Evolutionary conservation across 1,140 invertebrate genomes (phyloP).

Genomic region (Bombus sylvicola): DNA sequence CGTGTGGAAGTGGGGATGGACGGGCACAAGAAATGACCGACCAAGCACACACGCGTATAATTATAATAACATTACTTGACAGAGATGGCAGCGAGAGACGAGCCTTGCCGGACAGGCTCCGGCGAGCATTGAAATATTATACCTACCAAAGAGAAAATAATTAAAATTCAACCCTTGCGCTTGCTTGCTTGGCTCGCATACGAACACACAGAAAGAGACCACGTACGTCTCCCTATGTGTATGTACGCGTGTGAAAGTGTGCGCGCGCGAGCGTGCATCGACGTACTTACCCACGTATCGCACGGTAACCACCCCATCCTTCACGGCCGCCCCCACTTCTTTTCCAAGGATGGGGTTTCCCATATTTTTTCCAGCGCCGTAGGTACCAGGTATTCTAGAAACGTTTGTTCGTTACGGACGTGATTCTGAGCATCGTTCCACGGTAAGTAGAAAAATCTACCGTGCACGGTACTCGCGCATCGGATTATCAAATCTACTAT

Average conservation of each 20-base stretch:
- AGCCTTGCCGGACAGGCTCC: slow-evolving; percentile 73
- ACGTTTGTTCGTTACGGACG: slow-evolving; percentile 78
- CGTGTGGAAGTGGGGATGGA: slow-evolving; percentile 46
- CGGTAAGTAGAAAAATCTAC: slow-evolving; percentile 66
- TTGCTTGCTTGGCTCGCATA: slow-evolving; percentile 72
- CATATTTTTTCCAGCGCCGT: slow-evolving; percentile 80
- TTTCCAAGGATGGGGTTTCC: slow-evolving; percentile 76
- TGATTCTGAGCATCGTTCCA: slow-evolving; percentile 67
- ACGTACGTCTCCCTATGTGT: not conserved
- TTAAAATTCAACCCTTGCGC: slow-evolving; percentile 83
- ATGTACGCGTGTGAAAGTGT: not conserved
- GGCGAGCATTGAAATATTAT: slow-evolving; percentile 83
- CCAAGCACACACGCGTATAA: slow-evolving; percentile 78
- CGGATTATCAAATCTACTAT: slow-evolving; percentile 43
- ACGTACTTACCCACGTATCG: slow-evolving; percentile 51
- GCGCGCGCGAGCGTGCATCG: slow-evolving; percentile 32
- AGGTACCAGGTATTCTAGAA: slow-evolving; percentile 79
- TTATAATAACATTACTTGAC: slow-evolving; percentile 83
- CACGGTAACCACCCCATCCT: slow-evolving; percentile 55
- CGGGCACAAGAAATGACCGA: slow-evolving; percentile 72
- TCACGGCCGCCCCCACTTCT: slow-evolving; percentile 21
- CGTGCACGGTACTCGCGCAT: slow-evolving; percentile 31
- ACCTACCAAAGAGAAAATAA: slow-evolving; percentile 83
- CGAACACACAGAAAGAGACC: slow-evolving; percentile 24
- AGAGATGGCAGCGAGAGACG: slow-evolving; percentile 78